These are phyloP conservation scores for Himalopsyche tibetana DNA, from an alignment of 2,888 invertebrate species.

Conservation along the genomic window DNA sequence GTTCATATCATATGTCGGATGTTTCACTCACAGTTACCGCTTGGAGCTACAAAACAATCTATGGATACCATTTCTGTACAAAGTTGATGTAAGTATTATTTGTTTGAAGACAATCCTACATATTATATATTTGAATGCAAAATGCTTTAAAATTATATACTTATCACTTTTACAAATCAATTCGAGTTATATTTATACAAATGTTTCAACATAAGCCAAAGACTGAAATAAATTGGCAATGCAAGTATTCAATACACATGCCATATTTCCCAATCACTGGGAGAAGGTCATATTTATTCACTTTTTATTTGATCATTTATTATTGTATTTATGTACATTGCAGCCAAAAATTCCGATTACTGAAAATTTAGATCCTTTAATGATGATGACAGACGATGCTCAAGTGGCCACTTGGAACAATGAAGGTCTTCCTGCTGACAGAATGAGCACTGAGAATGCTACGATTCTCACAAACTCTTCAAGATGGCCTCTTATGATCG, in stretches of 20 bases:
- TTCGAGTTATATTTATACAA: too few species aligned
- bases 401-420: conserved; percentile 96
- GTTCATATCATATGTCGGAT: conserved; percentile 96
- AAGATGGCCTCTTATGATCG: conserved; percentile 96
- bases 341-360: conserved; percentile 88
- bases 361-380: conserved; percentile 86
- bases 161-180: too few species aligned
- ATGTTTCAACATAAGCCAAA: too few species aligned
- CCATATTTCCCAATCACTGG: too few species aligned
- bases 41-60: conserved; percentile 85
- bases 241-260: too few species aligned
- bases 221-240: too few species aligned
- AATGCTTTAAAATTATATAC: too few species aligned
- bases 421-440: conserved; percentile 92
- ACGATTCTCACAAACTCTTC: conserved; percentile 92
- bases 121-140: background rate
- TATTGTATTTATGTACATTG: conserved; percentile 59
- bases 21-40: conserved; percentile 91
- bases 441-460: conserved; percentile 97
- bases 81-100: conserved; percentile 75
- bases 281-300: too few species aligned
- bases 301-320: background rate
- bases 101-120: background rate
- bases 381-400: conserved; percentile 94
- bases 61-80: conserved; percentile 89